Base-by-base conservation (phyloP, 1,140 invertebrate genomes). In the Leptinotarsa undecemlineata region DNA sequence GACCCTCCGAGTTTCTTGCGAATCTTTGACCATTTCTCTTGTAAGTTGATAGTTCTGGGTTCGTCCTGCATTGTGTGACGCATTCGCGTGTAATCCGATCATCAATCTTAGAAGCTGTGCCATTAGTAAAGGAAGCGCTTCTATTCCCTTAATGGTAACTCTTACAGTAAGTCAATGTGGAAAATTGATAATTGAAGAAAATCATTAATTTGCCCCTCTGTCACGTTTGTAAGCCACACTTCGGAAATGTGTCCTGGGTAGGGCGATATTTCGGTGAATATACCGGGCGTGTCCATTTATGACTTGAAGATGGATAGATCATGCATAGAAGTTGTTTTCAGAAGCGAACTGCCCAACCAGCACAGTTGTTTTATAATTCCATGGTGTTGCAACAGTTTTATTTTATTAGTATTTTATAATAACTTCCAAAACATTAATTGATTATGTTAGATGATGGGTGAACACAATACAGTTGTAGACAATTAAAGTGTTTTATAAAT, bases 71-170 rank as follows among this genome's bases (percentile, higher is more conserved):
- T 61, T 70, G 26, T 60, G 77, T 51, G 75, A 77, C 78, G 66
- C 68, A 75, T 73, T 77, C 78, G 78, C 78, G 76, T 79, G 78
- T 79, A 79, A 79, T 79, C 78, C 71, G 76, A 79, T 79, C 78
- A 77, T 79, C 78, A 79, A 79, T 79, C 78, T 79, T 77, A 68
- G 67, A 76, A 77, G 76, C 74, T 75, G 76, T 74, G 74, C 78
- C 78, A 79, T 79, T 79, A 79, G 78, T 72, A 73, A 42, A 77
- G 78, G 76, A 77, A 77, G 78, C 76, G 73, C 78, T 77, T 66
- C 76, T 77, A 77, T 75, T 63, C 77, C 57, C 72, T 64, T 79
- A 79, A 79, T 79, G 77, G 77, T 75, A 66, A 79, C 71, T 72
- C 75, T 75, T 70, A 74, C 73, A 73, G 48, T 79, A 79, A 79